Evolutionary conservation across 2,888 invertebrate species (phyloP).

Genomic region (Synanthedon vespiformis): DNA sequence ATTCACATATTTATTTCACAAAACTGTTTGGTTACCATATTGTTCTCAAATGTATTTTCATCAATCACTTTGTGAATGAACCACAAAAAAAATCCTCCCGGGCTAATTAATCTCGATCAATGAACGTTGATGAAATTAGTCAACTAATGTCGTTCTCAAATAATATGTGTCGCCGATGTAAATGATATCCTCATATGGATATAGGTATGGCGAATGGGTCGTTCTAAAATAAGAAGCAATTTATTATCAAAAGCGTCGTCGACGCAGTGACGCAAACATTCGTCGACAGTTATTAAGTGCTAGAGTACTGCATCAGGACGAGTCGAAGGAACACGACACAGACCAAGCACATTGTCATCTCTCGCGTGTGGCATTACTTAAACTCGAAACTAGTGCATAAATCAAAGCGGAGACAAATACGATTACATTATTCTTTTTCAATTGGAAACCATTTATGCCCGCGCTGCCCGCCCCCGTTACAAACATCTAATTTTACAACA

Average conservation of each 20-base stretch:
- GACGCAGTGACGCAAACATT: slow-evolving; percentile 58
- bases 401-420: slow-evolving; percentile 44
- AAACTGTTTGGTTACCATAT: slow-evolving; percentile 24
- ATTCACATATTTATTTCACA: slow-evolving; percentile 38
- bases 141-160: slow-evolving; percentile 43
- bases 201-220: slow-evolving; percentile 54
- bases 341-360: slow-evolving; percentile 34
- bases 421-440: slow-evolving; percentile 35
- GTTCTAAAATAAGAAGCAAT: slow-evolving; percentile 65
- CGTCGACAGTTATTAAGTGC: slow-evolving; percentile 66
- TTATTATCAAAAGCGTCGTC: slow-evolving; percentile 59
- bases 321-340: slow-evolving; percentile 31
- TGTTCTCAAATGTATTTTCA: not conserved
- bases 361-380: slow-evolving; percentile 32
- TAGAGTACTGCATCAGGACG: slow-evolving; percentile 49
- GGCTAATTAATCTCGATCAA: not conserved
- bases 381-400: slow-evolving; percentile 34
- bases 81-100: not conserved
- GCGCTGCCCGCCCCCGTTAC: slow-evolving; percentile 2
- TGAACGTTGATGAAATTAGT: slow-evolving; percentile 24
- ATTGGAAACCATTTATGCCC: slow-evolving; percentile 8
- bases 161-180: slow-evolving; percentile 43
- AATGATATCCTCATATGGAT: slow-evolving; percentile 42
- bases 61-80: not conserved
- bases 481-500: slow-evolving; percentile 7